phyloP scores from a whole-genome alignment of 1,140 invertebrate species.

The Drosophila kikkawai region DNA sequence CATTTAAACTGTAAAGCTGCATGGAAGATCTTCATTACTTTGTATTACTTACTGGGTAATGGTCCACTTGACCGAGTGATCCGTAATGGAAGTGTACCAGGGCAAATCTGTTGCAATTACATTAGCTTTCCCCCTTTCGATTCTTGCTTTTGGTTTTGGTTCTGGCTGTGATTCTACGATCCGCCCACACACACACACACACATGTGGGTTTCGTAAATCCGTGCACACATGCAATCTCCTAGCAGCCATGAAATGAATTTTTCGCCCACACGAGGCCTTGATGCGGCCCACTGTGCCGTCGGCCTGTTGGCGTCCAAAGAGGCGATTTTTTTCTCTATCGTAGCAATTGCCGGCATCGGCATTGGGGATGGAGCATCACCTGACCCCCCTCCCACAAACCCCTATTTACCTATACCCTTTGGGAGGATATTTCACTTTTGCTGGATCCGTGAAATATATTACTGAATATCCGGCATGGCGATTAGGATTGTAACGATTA shows the following conservation, averaged over 20 bases:
- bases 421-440: not conserved
- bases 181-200: not conserved
- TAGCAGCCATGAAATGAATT: constrained; percentile 8
- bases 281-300: constrained; percentile 33
- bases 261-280: constrained; percentile 39
- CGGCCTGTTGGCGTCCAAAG: constrained; percentile 6
- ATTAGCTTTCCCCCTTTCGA: constrained; percentile 9
- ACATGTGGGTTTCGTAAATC: constrained; percentile 46
- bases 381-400: not conserved
- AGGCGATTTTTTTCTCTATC: not conserved
- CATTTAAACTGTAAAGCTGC: not conserved
- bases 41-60: constrained; percentile 17
- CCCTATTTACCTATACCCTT: not conserved
- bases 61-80: constrained; percentile 43
- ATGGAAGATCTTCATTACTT: constrained; percentile 5
- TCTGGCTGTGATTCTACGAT: constrained; percentile 2
- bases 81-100: constrained; percentile 35
- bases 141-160: constrained; percentile 2
- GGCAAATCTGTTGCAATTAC: constrained; percentile 29
- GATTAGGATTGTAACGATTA: not conserved
- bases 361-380: constrained; percentile 19
- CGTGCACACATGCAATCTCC: constrained; percentile 24
- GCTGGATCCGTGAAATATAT: not conserved
- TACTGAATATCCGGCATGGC: not conserved
- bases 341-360: constrained; percentile 14